These are phyloP conservation scores for Morone saxatilis DNA, from an alignment of 2,113 vertebrate species.

Conservation along the genomic window DNA sequence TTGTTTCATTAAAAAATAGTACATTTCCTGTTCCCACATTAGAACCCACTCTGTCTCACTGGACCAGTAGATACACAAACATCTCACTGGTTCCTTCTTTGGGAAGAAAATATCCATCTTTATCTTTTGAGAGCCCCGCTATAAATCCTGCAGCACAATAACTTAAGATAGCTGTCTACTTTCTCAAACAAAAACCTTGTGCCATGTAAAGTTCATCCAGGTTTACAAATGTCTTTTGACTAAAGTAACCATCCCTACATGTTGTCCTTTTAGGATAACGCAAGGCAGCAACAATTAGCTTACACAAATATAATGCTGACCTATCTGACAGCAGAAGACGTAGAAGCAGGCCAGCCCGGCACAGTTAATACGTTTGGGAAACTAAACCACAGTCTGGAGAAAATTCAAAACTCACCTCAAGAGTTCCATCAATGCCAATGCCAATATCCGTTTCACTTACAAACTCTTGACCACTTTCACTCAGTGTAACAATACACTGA, in stretches of 20 bases:
- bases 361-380: too few species aligned
- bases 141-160: not conserved
- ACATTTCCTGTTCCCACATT: slow-evolving; percentile 19
- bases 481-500: not conserved
- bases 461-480: not conserved
- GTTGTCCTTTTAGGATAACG: not conserved
- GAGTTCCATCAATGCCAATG: too few species aligned
- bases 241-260: not conserved
- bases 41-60: not conserved
- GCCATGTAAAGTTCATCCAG: not conserved
- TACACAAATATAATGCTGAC: not conserved
- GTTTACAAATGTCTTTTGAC: not conserved
- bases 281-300: not conserved
- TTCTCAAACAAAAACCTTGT: not conserved
- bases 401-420: too few species aligned
- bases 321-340: too few species aligned
- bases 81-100: too few species aligned
- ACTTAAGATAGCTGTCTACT: not conserved
- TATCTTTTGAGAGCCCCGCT: not conserved
- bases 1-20: slow-evolving; percentile 16
- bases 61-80: not conserved
- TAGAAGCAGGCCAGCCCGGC: too few species aligned
- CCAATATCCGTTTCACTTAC: not conserved
- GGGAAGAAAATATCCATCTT: not conserved
- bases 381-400: too few species aligned